Conservation (phyloP, 2,888 invertebrate genomes). For the Eupithecia abbreviata region DNA sequence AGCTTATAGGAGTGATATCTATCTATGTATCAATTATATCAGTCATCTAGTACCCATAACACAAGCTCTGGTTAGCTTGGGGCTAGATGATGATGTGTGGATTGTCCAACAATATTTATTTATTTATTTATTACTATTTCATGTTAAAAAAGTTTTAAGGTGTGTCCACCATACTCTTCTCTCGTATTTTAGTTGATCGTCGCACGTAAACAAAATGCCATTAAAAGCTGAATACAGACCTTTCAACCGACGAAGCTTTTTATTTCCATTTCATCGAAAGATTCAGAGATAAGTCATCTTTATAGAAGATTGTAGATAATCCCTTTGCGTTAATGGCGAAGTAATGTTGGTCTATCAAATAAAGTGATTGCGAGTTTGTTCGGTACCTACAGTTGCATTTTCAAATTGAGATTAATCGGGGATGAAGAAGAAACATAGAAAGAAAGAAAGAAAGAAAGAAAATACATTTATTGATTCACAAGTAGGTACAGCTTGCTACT, state of each 20-base stretch:
- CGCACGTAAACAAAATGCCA: slow-evolving; percentile 66
- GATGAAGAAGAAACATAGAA: background rate
- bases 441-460: too few relatives aligned
- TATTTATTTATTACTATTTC: background rate
- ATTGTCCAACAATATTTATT: too few relatives aligned
- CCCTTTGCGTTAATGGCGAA: slow-evolving; percentile 15
- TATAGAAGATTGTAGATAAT: slow-evolving; percentile 24
- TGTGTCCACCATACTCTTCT: slow-evolving; percentile 45
- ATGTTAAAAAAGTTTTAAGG: background rate
- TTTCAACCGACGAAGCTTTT: slow-evolving; percentile 55
- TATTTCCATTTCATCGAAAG: slow-evolving; percentile 52
- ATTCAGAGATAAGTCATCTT: slow-evolving; percentile 39
- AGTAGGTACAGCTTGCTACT: too few relatives aligned
- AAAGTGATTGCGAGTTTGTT: background rate
- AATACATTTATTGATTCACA: too few relatives aligned
- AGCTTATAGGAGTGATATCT: background rate
- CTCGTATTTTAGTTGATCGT: slow-evolving; percentile 43
- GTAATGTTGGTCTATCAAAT: slow-evolving; percentile 16
- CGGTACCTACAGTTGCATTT: background rate
- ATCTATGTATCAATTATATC: too few relatives aligned
- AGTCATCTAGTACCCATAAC: too few relatives aligned
- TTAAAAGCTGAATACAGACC: slow-evolving; percentile 63
- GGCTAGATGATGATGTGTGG: too few relatives aligned
- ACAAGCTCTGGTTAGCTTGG: too few relatives aligned
- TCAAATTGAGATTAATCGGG: background rate